Evolutionary conservation across 2,888 invertebrate species (phyloP), one percentile per base, ranked within the genome.

Genomic region (Deilephila elpenor): DNA sequence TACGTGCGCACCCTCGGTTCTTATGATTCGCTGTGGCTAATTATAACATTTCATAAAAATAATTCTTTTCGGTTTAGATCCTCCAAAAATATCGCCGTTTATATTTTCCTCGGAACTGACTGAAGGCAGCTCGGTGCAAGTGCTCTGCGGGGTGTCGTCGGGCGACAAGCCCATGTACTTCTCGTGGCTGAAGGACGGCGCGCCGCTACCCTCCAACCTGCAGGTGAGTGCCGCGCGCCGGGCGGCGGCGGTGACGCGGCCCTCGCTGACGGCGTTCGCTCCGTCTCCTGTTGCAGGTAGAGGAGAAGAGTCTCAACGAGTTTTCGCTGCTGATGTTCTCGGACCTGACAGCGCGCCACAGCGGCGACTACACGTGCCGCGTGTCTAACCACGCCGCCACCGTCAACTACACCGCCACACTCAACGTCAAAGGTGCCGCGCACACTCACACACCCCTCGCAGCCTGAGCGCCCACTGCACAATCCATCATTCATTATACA

Each of bases 71-170:
- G 37, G 4, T 64, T 1, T 73, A 96, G 96, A 96, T 93, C 98
- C 98, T 4, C 98, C 98, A n/a, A 96, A 97, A 82, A 96, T 98
- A 86, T 97, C 98, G 79, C 97, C 98, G 53, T 98, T 98, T 90
- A 96, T 96, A 73, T 98, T 98, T 88, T 97, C 98, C 0, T 95
- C 96, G 81, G 97, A 97, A 86, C 95, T 98, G 73, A 97, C 97
- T 86, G 97, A 98, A 92, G 97, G 97, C 79, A 97, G 98, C 86
- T 94, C 98, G 72, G 97, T 96, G 78, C 97, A 98, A 88, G 97
- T 98, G 74, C 96, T 98, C 14, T 97, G 97, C 88, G 96, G 96
- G 71, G 96, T 97, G 74, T 97, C 96, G 73, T 95, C 96, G 17
- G 96, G 96, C 32, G 96, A 96, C 89, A 96, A 96, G 90, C 96